Base-by-base conservation (phyloP, 2,797 vertebrate species). In the Oreonectes daqikongensis region DNA sequence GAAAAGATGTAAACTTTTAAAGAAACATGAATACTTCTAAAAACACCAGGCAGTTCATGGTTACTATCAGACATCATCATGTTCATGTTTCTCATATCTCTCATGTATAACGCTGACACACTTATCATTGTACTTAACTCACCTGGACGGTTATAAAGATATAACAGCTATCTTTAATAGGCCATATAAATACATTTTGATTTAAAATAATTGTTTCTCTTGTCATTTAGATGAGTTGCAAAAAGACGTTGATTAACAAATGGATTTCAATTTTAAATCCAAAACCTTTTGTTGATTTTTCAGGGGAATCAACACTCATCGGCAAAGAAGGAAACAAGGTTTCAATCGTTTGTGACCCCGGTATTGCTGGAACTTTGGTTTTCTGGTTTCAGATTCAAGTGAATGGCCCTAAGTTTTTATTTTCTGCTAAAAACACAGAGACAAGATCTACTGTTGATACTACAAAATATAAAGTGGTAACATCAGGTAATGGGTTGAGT, bases 341-440 rank as follows among this genome's bases (percentile, higher is more conserved):
- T 3, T 0, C 4, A 0, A 71, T 94, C 3, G 0, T 0, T 0
- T 92, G 91, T 68, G 0, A 0, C 0, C 10, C n/a, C 1, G 0
- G 0, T 0, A 0, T 0, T 0, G 0, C 0, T 0, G 52, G 8
- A 8, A 1, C 0, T 5, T 2, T 79, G 0, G 0, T 82, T 0
- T 5, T 85, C 60, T 86, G 89, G 90, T 88, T 93, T 65, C 82
- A 89, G 32, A 6, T 86, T 18, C 64, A 7, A 0, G 9, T 50
- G 5, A 70, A 84, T 11, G 70, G 72, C 2, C n/a, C 38, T 4
- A 22, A 0, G 2, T 69, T 88, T 42, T 78, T 92, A 1, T 89
- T 88, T 53, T 84, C 90, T 4, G 86, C 2, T 0, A 79, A 84
- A 22, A 6, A 0, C 8, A 0, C 0, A 0, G 18, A 1, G 0